phyloP scores from a whole-genome alignment of 2,113 vertebrate species.

The Corythoichthys intestinalis region DNA sequence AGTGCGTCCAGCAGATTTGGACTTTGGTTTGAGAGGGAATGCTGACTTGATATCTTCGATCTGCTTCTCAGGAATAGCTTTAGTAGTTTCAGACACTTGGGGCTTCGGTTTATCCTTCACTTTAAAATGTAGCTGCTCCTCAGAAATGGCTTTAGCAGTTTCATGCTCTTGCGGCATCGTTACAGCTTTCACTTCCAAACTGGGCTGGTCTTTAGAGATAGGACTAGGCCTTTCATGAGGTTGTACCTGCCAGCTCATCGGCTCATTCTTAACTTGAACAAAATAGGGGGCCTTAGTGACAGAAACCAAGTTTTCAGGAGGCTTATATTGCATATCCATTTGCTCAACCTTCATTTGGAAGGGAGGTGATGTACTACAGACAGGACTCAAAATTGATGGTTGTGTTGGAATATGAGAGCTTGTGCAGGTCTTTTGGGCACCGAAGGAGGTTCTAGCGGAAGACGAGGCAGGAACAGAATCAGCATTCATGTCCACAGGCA shows the following conservation, averaged over 20 bases:
- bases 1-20: no score
- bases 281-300: not conserved
- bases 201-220: not conserved
- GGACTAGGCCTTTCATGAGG: not conserved
- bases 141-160: not conserved
- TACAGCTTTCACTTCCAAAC: not conserved
- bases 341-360: not conserved
- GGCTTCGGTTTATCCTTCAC: not conserved
- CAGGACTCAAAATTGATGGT: not conserved
- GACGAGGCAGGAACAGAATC: not conserved
- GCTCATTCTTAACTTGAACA: not conserved
- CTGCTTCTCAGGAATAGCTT: not conserved
- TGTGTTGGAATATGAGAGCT: not conserved
- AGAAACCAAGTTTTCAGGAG: not conserved
- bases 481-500: not conserved
- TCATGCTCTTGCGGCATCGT: not conserved
- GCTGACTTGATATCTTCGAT: no score
- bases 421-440: not conserved
- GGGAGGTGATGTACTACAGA: not conserved
- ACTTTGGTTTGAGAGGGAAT: no score
- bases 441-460: not conserved
- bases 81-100: not conserved
- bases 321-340: no score
- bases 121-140: not conserved
- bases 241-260: not conserved